Percentiles rank a stretch among this genome's conserved stretches.
These are phyloP conservation scores for Eupithecia exiguata DNA, from an alignment of 2,888 invertebrate species.

Conservation along the genomic window DNA sequence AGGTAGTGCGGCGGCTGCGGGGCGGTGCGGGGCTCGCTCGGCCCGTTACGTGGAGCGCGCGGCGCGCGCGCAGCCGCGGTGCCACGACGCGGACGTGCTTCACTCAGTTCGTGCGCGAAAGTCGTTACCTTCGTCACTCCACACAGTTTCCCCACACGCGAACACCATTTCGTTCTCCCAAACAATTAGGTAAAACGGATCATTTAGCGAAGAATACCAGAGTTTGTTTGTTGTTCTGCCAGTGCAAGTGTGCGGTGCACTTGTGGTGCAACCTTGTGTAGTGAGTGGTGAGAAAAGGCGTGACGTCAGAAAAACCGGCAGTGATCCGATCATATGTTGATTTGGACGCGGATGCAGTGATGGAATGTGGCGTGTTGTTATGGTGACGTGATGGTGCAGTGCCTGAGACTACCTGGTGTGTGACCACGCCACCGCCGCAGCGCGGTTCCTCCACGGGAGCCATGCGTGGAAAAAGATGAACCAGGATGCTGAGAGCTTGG, in stretches of 20 bases:
- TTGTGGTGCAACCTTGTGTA: conserved; percentile 69
- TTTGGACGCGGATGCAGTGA: conserved; percentile 81
- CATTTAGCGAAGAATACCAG: conserved; percentile 56
- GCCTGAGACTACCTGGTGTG: conserved; percentile 68
- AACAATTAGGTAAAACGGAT: conserved; percentile 62
- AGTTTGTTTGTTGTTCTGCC: conserved; percentile 54
- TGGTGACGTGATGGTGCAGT: conserved; percentile 77
- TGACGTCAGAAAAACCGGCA: conserved; percentile 79
- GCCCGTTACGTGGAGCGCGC: conserved; percentile 53
- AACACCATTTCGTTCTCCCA: conserved; percentile 59
- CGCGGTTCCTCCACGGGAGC: conserved; percentile 77
- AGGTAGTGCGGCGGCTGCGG: conserved; percentile 47
- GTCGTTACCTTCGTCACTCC: conserved; percentile 80
- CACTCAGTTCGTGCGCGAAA: conserved; percentile 84
- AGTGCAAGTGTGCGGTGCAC: conserved; percentile 50
- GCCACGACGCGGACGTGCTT: conserved; percentile 82
- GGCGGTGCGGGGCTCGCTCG: conserved; percentile 33
- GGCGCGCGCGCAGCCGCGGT: conserved; percentile 47
- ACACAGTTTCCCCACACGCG: conserved; percentile 76
- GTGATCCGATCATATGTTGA: conserved; percentile 79
- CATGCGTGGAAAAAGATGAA: conserved; percentile 89
- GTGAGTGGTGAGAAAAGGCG: conserved; percentile 76
- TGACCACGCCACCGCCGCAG: conserved; percentile 67
- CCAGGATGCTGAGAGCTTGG: conserved; percentile 89
- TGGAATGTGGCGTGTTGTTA: conserved; percentile 81